Base-by-base conservation (phyloP, 2,113 vertebrate genomes). In the Cinclus cinclus region DNA sequence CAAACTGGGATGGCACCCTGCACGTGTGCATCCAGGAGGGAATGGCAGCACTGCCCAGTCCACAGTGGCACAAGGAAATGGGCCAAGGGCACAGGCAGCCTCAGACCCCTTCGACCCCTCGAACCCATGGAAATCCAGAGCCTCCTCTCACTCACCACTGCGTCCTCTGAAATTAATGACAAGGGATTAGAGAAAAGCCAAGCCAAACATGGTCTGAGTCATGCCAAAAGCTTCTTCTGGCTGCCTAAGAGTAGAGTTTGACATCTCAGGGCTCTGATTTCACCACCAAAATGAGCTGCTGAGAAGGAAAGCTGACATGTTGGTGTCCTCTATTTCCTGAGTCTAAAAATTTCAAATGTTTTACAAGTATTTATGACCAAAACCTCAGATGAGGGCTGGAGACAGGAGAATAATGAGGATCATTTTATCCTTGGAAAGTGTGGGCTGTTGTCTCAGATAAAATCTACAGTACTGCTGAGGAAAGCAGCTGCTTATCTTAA, bases 201-300 rank as follows among this genome's bases (percentile, higher is more conserved):
- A 89, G 79, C 22, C 63, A 97, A 96, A 92, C 83, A 87, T 83
- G 17, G 71, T 25, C 78, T 87, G 84, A 95, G 37, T 87, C 84
- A 95, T 2, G 25, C 62, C 81, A 91, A 60, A 85, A 87, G 49
- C 46, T 65, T 79, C 73, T 84, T 79, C 75, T 39, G 62, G 60
- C 59, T 82, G 67, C 69, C 35, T 59, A 37, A 65, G 49, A 91
- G 58, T 35, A 13, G 37, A 56, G 46, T 65, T 85, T 86, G 79
- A 65, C 75, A 86, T 94, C 75, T 83, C 3, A 1, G 28, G 39
- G 62, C 53, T 87, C 81, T 14, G 27, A 92, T 91, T 82, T 94
- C 89, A 78, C 63, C 78, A 87, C 62, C 37, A 46, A 87, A 94
- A 49, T 0, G 6, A 92, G 59, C 77, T 85, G 67, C 62, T 87